Conservation (phyloP, 2,888 invertebrate species). For the Melipona bicolor region DNA sequence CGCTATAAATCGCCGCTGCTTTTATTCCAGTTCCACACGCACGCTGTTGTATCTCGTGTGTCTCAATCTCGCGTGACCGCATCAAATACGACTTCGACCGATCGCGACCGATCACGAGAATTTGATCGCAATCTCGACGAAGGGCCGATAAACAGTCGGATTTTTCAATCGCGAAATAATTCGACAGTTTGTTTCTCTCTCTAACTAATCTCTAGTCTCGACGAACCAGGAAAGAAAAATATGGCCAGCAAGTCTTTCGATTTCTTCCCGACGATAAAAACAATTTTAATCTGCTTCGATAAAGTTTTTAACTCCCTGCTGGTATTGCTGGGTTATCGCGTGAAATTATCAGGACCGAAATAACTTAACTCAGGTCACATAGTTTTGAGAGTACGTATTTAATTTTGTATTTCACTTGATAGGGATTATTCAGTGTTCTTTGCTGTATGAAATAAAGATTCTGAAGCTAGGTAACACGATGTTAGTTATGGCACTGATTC, state of each 20-base stretch:
- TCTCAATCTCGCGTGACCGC: slow-evolving; percentile 43
- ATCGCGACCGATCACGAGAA: slow-evolving; percentile 17
- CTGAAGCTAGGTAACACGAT: background rate
- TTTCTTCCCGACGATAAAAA: background rate
- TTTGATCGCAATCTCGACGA: slow-evolving; percentile 15
- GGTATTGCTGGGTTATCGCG: background rate
- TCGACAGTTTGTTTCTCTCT: background rate
- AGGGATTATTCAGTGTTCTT: background rate
- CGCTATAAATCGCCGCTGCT: slow-evolving; percentile 32
- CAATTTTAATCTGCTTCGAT: background rate
- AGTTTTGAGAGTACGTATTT: background rate
- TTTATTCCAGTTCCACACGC: slow-evolving; percentile 12
- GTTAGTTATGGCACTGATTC: background rate
- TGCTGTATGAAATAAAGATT: background rate
- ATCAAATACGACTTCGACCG: slow-evolving; percentile 19
- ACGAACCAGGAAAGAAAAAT: background rate
- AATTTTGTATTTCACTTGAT: background rate
- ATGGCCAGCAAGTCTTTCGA: background rate
- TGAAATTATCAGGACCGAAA: background rate
- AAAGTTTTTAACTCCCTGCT: background rate
- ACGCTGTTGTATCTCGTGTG: slow-evolving; percentile 35
- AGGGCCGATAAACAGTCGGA: background rate
- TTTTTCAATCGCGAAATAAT: background rate
- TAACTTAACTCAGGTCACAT: background rate
- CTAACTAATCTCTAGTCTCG: background rate